Conservation (phyloP, 2,113 vertebrate genomes). For the Trichechus manatus region DNA sequence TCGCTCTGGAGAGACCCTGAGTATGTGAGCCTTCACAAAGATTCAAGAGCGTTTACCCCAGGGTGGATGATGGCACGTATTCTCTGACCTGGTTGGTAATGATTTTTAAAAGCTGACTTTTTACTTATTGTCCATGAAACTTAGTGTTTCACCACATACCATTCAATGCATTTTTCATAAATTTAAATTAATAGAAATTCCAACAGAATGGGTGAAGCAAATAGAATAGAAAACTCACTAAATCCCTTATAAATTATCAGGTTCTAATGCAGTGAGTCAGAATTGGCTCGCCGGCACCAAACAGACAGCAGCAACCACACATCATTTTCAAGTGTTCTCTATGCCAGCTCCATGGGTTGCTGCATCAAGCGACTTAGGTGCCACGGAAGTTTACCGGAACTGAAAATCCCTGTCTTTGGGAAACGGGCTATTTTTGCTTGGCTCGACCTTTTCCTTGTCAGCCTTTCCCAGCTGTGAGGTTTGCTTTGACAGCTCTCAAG, state of each 20-base stretch:
- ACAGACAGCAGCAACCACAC: neutral
- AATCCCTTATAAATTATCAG: neutral
- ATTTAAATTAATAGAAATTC: neutral
- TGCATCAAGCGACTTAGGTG: neutral
- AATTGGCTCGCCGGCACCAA: too few relatives aligned
- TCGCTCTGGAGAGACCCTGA: neutral
- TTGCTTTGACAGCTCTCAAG: neutral
- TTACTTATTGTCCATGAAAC: neutral
- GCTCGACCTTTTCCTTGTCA: neutral
- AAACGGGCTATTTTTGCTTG: neutral
- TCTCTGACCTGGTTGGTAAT: neutral
- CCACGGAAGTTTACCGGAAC: neutral
- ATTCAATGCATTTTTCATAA: neutral
- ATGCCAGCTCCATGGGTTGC: fast-evolving
- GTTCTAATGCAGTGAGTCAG: neutral
- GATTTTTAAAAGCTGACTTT: neutral
- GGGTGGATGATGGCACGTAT: neutral
- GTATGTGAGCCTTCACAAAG: fast-evolving
- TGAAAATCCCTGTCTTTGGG: neutral
- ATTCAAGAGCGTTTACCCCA: neutral
- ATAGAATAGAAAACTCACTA: neutral
- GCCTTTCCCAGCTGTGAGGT: neutral
- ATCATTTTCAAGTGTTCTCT: neutral
- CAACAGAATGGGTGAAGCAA: neutral
- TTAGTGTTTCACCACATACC: too few relatives aligned